These are phyloP conservation scores for Calameuta filiformis DNA, from an alignment of 2,888 invertebrate species.

Conservation along the genomic window DNA sequence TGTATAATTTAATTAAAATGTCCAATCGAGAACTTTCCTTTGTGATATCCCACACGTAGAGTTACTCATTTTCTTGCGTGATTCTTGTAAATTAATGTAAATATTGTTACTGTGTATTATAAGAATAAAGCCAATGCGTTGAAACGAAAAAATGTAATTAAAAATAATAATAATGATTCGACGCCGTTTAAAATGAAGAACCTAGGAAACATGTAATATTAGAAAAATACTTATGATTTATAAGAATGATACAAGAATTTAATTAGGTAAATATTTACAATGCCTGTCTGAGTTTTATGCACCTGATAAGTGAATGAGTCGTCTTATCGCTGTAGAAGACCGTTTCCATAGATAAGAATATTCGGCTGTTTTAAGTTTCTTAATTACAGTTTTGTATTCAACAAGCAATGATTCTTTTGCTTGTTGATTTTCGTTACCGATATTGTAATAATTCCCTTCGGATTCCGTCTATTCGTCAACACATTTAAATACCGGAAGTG, in stretches of 20 bases:
- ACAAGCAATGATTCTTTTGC: conserved; percentile 6
- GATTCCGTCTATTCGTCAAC: conserved; percentile 14
- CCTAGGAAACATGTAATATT: too few species aligned
- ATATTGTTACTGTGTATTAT: conserved; percentile 1
- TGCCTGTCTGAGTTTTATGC: not conserved
- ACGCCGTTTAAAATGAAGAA: too few species aligned
- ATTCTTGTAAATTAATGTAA: conserved; percentile 36
- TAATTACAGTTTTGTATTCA: conserved; percentile 13
- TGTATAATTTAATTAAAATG: not conserved
- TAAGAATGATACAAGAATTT: not conserved
- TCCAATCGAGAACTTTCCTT: not conserved
- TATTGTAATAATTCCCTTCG: not conserved
- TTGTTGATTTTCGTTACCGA: not conserved
- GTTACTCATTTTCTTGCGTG: conserved; percentile 8
- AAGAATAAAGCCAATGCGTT: not conserved
- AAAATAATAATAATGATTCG: not conserved
- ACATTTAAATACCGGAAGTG: conserved; percentile 28
- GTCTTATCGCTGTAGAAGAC: not conserved
- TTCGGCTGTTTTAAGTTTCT: conserved; percentile 13
- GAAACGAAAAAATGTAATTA: not conserved
- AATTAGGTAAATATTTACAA: not conserved
- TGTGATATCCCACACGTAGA: not conserved
- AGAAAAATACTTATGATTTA: too few species aligned
- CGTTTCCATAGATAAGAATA: not conserved
- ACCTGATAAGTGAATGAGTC: not conserved